Conservation (phyloP, 2,888 invertebrate genomes). For the Campaea margaritaria region DNA sequence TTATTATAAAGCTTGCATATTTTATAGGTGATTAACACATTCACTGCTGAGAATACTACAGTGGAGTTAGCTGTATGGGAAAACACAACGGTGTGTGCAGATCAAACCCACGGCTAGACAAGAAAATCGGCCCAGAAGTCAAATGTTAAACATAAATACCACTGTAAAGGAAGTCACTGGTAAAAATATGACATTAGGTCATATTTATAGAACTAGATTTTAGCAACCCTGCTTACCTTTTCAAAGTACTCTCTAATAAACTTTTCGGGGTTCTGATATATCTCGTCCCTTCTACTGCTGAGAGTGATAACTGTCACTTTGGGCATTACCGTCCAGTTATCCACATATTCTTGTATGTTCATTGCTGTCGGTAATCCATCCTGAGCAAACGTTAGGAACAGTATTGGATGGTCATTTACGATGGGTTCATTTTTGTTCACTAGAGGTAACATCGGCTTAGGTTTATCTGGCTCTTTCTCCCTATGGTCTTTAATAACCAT, state of each 20-base stretch:
- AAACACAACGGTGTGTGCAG: no score
- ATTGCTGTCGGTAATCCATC: slow-evolving; percentile 80
- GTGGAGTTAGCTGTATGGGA: no score
- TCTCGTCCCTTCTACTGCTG: slow-evolving; percentile 78
- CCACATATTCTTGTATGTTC: slow-evolving; percentile 77
- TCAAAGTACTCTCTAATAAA: slow-evolving; percentile 84
- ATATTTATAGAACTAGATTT: no score
- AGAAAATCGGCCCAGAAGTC: no score
- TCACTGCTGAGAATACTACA: no score
- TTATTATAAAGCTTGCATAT: no score
- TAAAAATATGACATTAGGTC: no score
- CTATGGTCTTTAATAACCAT: slow-evolving; percentile 52
- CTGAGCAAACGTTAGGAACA: slow-evolving; percentile 83
- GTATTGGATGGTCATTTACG: slow-evolving; percentile 63
- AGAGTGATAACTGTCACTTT: slow-evolving; percentile 73
- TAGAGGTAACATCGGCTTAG: slow-evolving; percentile 53
- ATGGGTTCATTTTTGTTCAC: slow-evolving; percentile 50
- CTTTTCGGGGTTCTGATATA: slow-evolving; percentile 82
- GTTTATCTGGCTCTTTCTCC: slow-evolving; percentile 56
- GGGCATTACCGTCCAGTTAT: slow-evolving; percentile 71
- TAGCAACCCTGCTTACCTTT: slow-evolving; percentile 76
- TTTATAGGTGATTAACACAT: no score
- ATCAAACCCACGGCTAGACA: no score
- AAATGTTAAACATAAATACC: no score
- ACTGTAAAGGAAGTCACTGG: no score